Base-by-base conservation (phyloP, 2,888 invertebrate species). In the Drosophila hamatofila region DNA sequence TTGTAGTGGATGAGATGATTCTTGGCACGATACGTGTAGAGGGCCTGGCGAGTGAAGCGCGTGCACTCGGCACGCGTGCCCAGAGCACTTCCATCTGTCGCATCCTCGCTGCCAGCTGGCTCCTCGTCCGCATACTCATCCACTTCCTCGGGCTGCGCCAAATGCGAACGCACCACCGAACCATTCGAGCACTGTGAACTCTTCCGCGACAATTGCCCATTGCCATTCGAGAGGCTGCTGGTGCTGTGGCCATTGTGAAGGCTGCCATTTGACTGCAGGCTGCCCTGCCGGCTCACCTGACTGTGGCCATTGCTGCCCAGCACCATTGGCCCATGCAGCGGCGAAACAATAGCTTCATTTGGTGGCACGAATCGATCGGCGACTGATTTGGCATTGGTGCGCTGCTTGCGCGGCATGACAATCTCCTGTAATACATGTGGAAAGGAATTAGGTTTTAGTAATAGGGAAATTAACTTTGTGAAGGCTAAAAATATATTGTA, bases 1-100 rank as follows among this genome's bases (percentile, higher is more conserved):
- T 98, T 98, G 93, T 97, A 98, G 92, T 97, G 96, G 73, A 99
- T 95, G 74, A 97, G 94, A 93, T 97, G 96, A 96, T 98, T 98
- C 91, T 97, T 96, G 68, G 96, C 96, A 6, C 96, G 96, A 92
- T 98, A 98, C 81, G 96, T 95, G 83, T 95, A 94, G 46, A 95
- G 89, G 1, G 95, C 94, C 83, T 95, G 95, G 21, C 95, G 93
- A 2, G 95, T 95, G 76, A 95, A 93, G 69, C 95, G 90, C 0
- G 94, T 94, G 66, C 95, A 93, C 23, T 90, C 90, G 18, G 92
- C 87, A 27, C 91, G 87, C 18, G 89, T 83, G 21, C 89, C 90
- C 21, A 63, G 58, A 0, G 59, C 11, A 1, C 42, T 39, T 9
- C 56, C 66, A 46, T 75, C 73, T 12, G 65, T 48, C 18, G 25